Conservation (phyloP, 2,113 vertebrate genomes). For the Felis catus region F.catus_Fca126_mat1.0 CM031421.1:42779501-42780000, state of each 20-base stretch:
- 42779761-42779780: background rate
- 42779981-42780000: background rate
- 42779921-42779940: background rate
- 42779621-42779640: background rate
- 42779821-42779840: background rate
- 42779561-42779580: background rate
- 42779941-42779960: background rate
- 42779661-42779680: background rate
- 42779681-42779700: background rate
- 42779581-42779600: background rate
- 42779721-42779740: background rate
- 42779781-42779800: background rate
- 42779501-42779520: background rate
- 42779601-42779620: background rate
- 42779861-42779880: background rate
- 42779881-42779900: background rate
- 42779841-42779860: background rate
- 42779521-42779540: background rate
- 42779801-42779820: background rate
- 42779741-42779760: background rate
- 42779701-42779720: background rate
- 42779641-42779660: background rate
- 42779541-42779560: background rate
- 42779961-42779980: background rate
- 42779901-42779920: conserved; percentile 6